A percentile compares a stretch with the other conserved stretches of the same genome.
phyloP scores from a whole-genome alignment of 1,140 invertebrate species.

The Drosophila subpulchrella region DNA sequence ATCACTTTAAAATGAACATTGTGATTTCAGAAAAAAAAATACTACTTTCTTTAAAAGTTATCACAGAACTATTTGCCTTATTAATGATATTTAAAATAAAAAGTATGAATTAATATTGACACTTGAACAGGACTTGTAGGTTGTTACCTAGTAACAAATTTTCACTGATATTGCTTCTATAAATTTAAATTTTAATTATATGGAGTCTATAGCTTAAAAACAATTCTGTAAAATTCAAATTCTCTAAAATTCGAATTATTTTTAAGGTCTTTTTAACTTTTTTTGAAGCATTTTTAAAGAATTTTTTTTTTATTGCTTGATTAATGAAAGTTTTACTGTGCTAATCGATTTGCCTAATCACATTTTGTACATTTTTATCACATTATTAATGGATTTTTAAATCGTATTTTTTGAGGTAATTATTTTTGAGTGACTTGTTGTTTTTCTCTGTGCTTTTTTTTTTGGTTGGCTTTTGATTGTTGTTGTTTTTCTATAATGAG shows the following conservation, averaged over 20 bases:
- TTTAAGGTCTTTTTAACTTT: background rate
- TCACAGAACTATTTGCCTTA: too few species aligned
- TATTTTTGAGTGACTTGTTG: background rate
- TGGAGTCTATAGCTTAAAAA: too few species aligned
- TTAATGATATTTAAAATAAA: too few species aligned
- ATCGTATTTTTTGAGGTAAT: background rate
- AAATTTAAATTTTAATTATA: too few species aligned
- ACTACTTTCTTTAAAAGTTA: too few species aligned
- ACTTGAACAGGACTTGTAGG: too few species aligned
- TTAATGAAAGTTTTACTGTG: background rate
- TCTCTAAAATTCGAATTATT: too few species aligned
- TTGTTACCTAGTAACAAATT: too few species aligned
- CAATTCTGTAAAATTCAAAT: too few species aligned
- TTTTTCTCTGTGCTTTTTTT: constrained; percentile 29
- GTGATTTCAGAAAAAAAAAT: background rate
- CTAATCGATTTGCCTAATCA: background rate
- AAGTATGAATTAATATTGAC: too few species aligned
- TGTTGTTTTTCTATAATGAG: constrained; percentile 42
- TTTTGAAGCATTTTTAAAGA: background rate
- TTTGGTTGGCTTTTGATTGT: constrained; percentile 11
- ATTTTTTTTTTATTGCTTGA: background rate
- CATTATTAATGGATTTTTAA: background rate
- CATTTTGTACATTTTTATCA: background rate
- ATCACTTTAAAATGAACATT: background rate
- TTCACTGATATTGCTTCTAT: too few species aligned